phyloP scores from a whole-genome alignment of 2,113 vertebrate genomes.

The Smithornis capensis region DNA sequence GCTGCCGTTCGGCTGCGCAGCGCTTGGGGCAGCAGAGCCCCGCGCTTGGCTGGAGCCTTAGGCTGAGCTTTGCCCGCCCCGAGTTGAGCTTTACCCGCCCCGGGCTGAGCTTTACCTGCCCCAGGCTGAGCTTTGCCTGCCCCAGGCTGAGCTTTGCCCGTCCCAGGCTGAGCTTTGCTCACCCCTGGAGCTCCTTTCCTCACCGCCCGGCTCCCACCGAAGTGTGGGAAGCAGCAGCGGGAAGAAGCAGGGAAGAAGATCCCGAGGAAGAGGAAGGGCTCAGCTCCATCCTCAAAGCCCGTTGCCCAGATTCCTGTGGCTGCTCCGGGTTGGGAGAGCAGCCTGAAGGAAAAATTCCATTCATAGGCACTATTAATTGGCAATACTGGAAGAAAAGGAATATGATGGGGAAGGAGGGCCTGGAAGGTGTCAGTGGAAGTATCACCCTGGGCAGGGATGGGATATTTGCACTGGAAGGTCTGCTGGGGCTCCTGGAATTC shows the following conservation, averaged over 20 bases:
- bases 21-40: constrained; percentile 37
- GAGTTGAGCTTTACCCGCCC: background rate
- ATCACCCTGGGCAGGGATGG: background rate
- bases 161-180: background rate
- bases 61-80: background rate
- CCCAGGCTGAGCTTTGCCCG: background rate
- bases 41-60: background rate
- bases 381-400: background rate
- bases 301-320: accelerated
- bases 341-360: background rate
- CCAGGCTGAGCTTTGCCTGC: background rate
- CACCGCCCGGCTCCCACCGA: background rate
- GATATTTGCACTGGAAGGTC: background rate
- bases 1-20: background rate
- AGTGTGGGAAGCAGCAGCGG: background rate
- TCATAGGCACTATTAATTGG: too few species aligned
- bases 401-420: background rate
- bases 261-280: too few species aligned
- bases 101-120: background rate
- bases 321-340: background rate
- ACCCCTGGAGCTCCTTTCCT: background rate
- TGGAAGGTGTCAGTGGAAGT: background rate
- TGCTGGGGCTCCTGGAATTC: background rate
- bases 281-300: background rate
- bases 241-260: background rate